These are phyloP conservation scores for Candidula unifasciata DNA, from an alignment of 2,888 invertebrate species.

Conservation along the genomic window DNA sequence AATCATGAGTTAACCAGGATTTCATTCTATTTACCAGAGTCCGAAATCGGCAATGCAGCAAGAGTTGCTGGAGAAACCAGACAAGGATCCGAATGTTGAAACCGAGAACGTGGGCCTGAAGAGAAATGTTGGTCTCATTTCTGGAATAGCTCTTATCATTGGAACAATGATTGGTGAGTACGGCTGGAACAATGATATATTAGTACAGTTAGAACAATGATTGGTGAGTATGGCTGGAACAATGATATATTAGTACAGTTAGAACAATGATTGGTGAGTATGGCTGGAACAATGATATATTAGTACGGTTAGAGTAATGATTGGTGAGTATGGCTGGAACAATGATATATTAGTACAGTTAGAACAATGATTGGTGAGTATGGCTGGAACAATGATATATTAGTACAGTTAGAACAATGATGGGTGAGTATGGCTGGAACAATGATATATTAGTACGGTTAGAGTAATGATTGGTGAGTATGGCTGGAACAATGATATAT, in stretches of 20 bases:
- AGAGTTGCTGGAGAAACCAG: neutral
- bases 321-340: neutral
- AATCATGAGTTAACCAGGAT: neutral
- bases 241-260: neutral
- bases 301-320: neutral
- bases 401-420: neutral
- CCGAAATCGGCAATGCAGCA: neutral
- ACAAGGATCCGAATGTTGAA: neutral
- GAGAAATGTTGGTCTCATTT: constrained; percentile 48
- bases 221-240: neutral
- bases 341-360: neutral
- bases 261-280: neutral
- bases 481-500: neutral
- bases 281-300: neutral
- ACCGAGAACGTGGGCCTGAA: constrained; percentile 43
- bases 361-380: neutral
- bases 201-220: neutral
- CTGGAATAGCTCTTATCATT: constrained; percentile 50
- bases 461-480: neutral
- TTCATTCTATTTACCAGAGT: neutral
- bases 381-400: neutral
- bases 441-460: neutral
- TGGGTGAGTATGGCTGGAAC: neutral
- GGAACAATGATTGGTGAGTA: constrained; percentile 51
- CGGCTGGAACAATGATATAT: neutral